phyloP scores from a whole-genome alignment of 2,888 invertebrate genomes.

The Coecobrya sp. region DNA sequence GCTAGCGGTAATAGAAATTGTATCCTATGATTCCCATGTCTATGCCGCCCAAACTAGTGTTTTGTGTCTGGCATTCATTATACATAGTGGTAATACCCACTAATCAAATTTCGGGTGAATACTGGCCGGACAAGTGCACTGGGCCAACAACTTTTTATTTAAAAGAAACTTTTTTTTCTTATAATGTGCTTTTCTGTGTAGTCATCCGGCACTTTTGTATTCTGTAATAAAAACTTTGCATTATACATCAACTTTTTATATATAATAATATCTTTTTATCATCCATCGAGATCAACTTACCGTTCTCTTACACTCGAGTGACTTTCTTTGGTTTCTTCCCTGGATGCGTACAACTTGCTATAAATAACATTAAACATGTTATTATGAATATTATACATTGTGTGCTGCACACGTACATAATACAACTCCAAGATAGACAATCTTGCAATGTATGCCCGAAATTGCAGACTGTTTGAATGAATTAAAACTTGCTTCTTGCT shows the following conservation, averaged over 20 bases:
- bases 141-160: constrained; percentile 34
- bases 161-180: neutral
- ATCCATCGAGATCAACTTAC: neutral
- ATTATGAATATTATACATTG: neutral
- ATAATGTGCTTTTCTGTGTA: neutral
- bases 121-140: neutral
- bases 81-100: neutral
- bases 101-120: constrained; percentile 1
- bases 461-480: constrained; percentile 14
- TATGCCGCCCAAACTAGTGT: neutral
- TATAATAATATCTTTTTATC: neutral
- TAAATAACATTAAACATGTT: neutral
- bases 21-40: neutral
- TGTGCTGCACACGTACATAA: neutral
- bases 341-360: constrained; percentile 14
- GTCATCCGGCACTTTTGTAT: neutral
- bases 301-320: constrained; percentile 38
- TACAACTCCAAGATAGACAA: neutral
- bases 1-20: constrained; percentile 25
- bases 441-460: neutral
- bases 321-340: constrained; percentile 18
- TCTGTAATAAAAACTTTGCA: neutral
- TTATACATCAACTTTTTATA: neutral
- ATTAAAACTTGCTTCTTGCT: constrained; percentile 9
- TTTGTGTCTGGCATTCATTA: neutral